Base-by-base conservation (phyloP, 2,797 vertebrate species). In the Aselliscus stoliczkanus region DNA sequence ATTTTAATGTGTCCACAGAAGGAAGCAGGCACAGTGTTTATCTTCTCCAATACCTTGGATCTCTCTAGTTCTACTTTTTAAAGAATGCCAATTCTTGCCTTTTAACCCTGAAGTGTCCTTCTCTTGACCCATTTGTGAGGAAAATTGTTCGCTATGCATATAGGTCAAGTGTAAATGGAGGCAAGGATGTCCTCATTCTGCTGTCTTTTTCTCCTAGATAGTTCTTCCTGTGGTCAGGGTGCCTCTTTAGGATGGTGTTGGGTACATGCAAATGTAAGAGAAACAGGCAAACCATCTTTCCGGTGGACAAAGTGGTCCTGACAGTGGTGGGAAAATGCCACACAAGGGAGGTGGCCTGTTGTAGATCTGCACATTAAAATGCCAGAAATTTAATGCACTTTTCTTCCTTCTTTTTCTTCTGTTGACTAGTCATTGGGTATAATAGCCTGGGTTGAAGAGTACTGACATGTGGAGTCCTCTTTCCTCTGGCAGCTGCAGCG, bases 391-490 rank as follows among this genome's bases (percentile, higher is more conserved):
- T 9, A 76, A 5, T 47, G 31, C 11, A 60, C 14, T 2, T 10
- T n/a, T 13, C 37, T n/a, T 52, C 27, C 60, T 29, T 27, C 17
- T 4, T 27, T 50, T 14, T 34, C 34, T 62, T 0, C 23, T 34
- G 1, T n/a, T 14, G 31, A 31, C 4, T 13, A 2, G 25, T 31
- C 39, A 5, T 52, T 34, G 62, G 20, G 3, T 29, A 0, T 31
- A 10, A 42, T 0, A 64, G 47, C n/a, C 7, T 3, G 10, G 8
- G 47, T 54, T 25, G 20, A 7, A n/a, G 47, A n/a, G 31, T 11
- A 21, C 56, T 2, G 39, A 20, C 39, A 25, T 17, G 0, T 39
- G 58, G 9, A 8, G 11, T 7, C 60, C 25, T 39, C 50, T 18
- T n/a, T 14, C 44, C 29, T 27, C 10, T 42, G 8, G 11, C 3